Evolutionary conservation across 1,140 invertebrate species (phyloP).

Genomic region (Monomorium pharaonis): DNA sequence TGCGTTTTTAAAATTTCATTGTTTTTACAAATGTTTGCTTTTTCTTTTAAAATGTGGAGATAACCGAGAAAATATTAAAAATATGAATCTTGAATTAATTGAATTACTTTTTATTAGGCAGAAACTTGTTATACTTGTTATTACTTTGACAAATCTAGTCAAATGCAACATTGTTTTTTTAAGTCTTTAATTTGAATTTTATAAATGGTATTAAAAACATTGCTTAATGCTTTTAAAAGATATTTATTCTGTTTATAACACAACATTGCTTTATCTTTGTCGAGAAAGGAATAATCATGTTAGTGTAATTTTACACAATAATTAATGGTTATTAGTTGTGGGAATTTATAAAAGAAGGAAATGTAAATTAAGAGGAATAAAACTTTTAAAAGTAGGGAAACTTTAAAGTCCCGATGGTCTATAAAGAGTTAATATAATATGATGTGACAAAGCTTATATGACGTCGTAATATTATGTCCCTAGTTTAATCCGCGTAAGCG

Average conservation of each 20-base stretch:
- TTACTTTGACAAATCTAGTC: neutral
- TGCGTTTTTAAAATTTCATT: neutral
- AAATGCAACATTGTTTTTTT: neutral
- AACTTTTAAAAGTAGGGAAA: neutral
- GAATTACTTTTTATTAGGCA: neutral
- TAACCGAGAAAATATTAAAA: neutral
- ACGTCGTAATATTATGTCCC: slow-evolving; percentile 54
- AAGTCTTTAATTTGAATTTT: neutral
- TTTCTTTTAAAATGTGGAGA: neutral
- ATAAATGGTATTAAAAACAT: neutral
- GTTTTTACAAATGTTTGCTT: neutral
- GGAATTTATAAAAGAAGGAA: neutral
- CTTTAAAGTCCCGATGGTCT: slow-evolving; percentile 12
- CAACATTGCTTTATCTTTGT: neutral
- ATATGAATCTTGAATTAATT: neutral
- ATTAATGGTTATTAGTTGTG: neutral
- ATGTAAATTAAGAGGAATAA: slow-evolving; percentile 4
- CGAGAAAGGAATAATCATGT: neutral
- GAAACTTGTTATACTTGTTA: neutral
- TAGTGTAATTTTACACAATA: neutral
- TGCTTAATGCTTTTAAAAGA: neutral
- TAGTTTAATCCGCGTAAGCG: slow-evolving; percentile 36
- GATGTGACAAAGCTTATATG: slow-evolving; percentile 33
- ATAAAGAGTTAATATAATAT: slow-evolving; percentile 29
- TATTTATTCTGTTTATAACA: neutral